phyloP scores from a whole-genome alignment of 2,797 vertebrate genomes.

The Myoxocephalus aenaeus region DNA sequence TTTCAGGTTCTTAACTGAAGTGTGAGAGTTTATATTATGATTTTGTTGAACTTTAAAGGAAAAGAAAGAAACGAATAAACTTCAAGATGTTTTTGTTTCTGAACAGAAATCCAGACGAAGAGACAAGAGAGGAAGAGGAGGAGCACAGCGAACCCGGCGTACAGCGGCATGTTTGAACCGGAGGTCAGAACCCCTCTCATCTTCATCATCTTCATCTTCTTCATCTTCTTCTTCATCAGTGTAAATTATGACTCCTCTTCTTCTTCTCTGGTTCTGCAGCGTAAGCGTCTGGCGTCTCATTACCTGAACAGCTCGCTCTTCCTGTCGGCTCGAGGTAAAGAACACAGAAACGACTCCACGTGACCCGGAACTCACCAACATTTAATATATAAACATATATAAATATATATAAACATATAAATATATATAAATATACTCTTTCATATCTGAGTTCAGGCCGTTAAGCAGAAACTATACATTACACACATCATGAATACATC shows the following conservation, averaged over 20 bases:
- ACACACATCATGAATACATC: too few relatives aligned
- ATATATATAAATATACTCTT: too few relatives aligned
- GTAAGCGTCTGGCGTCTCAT: constrained; percentile 93
- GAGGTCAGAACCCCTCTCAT: constrained; percentile 83
- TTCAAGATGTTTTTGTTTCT: constrained; percentile 2
- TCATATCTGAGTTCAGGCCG: neutral
- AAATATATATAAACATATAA: too few relatives aligned
- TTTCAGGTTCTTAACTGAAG: too few relatives aligned
- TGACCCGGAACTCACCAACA: too few relatives aligned
- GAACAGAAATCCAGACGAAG: constrained; percentile 94
- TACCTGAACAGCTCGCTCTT: constrained; percentile 93
- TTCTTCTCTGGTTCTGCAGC: constrained; percentile 73
- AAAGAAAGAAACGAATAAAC: too few relatives aligned
- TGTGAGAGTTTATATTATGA: too few relatives aligned
- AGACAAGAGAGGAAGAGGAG: constrained; percentile 96
- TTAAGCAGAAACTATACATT: neutral
- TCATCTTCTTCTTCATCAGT: too few relatives aligned
- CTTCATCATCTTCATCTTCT: too few relatives aligned
- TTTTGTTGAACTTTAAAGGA: too few relatives aligned
- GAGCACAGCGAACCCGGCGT: constrained; percentile 96
- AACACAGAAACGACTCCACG: neutral
- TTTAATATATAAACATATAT: too few relatives aligned
- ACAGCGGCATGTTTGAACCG: constrained; percentile 94
- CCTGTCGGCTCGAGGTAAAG: constrained; percentile 92
- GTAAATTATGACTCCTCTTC: neutral